Conservation (phyloP, 1,140 invertebrate species). For the Platyscapa corneri region DNA sequence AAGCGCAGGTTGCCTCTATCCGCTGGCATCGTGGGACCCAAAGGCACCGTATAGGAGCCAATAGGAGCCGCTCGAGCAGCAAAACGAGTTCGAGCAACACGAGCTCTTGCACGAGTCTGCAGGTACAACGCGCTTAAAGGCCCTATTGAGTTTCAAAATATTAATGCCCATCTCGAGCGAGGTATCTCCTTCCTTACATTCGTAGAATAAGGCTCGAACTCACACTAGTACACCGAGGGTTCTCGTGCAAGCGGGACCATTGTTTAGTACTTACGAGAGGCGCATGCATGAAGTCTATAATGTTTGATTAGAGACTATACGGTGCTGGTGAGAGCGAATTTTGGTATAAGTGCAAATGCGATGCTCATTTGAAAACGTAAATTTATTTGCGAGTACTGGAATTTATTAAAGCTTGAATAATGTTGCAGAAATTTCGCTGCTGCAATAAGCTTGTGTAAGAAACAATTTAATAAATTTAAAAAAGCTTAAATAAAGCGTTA, state of each 20-base stretch:
- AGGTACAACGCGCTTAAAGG: slow-evolving; percentile 34
- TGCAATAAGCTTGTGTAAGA: too few species aligned
- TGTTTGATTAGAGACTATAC: too few species aligned
- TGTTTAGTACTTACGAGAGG: too few species aligned
- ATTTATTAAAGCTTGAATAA: too few species aligned
- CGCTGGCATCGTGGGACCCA: slow-evolving; percentile 44
- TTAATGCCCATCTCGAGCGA: slow-evolving; percentile 12
- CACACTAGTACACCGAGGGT: not conserved
- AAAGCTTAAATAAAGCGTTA: too few species aligned
- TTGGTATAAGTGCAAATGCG: too few species aligned
- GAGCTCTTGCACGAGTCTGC: slow-evolving; percentile 26
- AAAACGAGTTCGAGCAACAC: slow-evolving; percentile 39
- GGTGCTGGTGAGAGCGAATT: too few species aligned
- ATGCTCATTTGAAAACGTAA: too few species aligned
- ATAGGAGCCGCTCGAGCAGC: not conserved
- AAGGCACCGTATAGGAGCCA: not conserved
- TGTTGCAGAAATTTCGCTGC: too few species aligned
- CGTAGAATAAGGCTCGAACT: not conserved
- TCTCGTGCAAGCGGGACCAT: not conserved
- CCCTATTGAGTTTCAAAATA: slow-evolving; percentile 2
- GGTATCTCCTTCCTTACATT: not conserved
- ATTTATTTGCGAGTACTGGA: too few species aligned
- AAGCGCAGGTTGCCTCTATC: slow-evolving; percentile 13
- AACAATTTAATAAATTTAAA: too few species aligned
- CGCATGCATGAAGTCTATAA: too few species aligned